Percentiles rank a stretch among this genome's conserved stretches.
phyloP scores from a whole-genome alignment of 2,113 vertebrate species.

The Aleadryas rufinucha region DNA sequence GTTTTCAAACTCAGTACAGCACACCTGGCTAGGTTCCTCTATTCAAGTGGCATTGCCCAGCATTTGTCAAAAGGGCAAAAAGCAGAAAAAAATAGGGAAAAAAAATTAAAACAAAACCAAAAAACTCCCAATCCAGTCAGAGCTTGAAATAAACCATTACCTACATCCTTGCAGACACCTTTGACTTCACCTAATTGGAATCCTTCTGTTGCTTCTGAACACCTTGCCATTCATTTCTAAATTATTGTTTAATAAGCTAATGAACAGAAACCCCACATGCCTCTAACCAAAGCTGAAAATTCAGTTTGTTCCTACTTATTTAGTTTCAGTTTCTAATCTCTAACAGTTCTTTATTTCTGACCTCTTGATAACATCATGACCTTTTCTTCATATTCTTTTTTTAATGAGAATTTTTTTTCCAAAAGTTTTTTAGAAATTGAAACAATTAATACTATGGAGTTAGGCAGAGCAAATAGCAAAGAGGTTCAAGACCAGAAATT shows the following conservation, averaged over 20 bases:
- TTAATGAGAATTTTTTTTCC: neutral
- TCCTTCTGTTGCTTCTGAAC: neutral
- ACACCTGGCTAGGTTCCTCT: neutral
- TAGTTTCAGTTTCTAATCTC: neutral
- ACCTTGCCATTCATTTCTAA: neutral
- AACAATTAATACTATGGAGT: neutral
- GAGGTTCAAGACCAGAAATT: neutral
- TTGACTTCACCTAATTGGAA: neutral
- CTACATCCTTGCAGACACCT: neutral
- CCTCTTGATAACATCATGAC: neutral
- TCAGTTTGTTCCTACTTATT: neutral
- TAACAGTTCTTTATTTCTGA: neutral
- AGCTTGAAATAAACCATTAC: neutral
- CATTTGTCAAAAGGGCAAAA: neutral
- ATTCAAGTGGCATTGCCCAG: neutral
- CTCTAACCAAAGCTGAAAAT: neutral
- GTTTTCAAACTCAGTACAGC: neutral
- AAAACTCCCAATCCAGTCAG: neutral
- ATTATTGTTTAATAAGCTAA: neutral
- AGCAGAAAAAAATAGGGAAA: rapidly evolving
- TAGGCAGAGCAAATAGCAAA: neutral
- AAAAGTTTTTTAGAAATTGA: neutral
- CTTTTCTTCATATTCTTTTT: neutral
- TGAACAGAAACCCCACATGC: neutral
- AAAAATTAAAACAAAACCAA: too few species aligned